Conservation (phyloP, 2,888 invertebrate species). For the Ametastegia equiseti region DNA sequence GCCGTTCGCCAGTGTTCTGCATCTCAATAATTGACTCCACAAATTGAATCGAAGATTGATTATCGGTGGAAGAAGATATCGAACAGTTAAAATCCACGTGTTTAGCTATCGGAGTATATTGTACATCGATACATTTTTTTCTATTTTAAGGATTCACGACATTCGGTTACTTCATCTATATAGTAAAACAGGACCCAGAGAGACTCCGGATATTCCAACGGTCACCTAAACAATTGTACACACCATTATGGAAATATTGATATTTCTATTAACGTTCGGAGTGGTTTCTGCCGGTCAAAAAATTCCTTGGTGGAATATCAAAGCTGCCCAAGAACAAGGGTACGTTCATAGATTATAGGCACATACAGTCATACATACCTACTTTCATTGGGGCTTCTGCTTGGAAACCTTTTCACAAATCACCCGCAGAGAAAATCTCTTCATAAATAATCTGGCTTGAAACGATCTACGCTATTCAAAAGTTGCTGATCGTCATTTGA, state of each 20-base stretch:
- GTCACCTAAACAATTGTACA: neutral
- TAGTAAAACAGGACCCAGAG: neutral
- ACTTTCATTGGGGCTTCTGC: neutral
- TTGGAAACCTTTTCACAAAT: too few species aligned
- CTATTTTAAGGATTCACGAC: neutral
- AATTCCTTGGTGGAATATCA: conserved; percentile 73
- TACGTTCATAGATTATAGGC: conserved; percentile 54
- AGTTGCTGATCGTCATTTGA: too few species aligned
- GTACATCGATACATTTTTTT: neutral
- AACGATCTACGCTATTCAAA: too few species aligned
- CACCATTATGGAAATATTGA: neutral
- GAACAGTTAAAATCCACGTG: neutral
- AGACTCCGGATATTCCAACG: neutral
- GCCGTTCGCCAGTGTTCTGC: neutral
- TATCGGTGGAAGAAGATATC: neutral
- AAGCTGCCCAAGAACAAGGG: conserved; percentile 73
- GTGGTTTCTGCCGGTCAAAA: conserved; percentile 45
- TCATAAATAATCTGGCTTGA: too few species aligned
- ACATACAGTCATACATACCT: neutral
- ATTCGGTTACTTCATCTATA: neutral
- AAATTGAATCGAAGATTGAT: neutral
- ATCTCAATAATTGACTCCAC: neutral
- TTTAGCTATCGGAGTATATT: neutral
- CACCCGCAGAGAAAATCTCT: too few species aligned
- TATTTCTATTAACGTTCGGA: conserved; percentile 9